phyloP scores from a whole-genome alignment of 2,797 vertebrate species.

The Otolemur crassicaudatus region DNA sequence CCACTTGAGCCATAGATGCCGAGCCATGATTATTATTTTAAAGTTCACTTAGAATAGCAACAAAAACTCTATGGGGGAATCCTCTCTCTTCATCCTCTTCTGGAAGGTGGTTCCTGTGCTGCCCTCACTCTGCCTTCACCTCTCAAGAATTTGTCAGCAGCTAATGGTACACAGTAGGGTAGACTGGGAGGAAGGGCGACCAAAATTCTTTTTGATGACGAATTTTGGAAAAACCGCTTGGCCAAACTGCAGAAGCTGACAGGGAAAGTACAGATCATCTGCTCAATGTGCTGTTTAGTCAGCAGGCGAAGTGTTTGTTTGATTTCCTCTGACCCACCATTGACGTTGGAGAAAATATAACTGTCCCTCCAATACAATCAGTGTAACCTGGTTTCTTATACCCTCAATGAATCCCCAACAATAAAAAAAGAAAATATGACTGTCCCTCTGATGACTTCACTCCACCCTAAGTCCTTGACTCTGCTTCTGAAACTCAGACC shows the following conservation, averaged over 20 bases:
- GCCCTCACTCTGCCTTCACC: background rate
- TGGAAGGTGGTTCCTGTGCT: conserved; percentile 60
- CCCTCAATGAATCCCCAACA: too few relatives aligned
- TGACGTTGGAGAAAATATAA: conserved; percentile 50
- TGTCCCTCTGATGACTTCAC: background rate
- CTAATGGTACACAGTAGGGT: background rate
- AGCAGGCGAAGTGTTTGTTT: conserved; percentile 69
- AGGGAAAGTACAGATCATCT: conserved; percentile 73
- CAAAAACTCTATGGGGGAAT: background rate
- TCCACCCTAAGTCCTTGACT: background rate
- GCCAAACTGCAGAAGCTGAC: conserved; percentile 65
- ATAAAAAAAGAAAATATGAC: background rate
- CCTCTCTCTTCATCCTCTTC: background rate
- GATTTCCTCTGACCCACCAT: conserved; percentile 67
- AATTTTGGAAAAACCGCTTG: conserved; percentile 77
- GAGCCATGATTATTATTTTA: too few relatives aligned
- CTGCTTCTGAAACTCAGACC: background rate
- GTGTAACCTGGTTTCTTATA: too few relatives aligned
- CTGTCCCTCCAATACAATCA: background rate
- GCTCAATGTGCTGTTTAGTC: conserved; percentile 69
- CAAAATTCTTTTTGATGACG: conserved; percentile 68
- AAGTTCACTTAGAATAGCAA: background rate
- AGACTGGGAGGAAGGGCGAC: conserved; percentile 63
- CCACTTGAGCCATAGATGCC: too few relatives aligned
- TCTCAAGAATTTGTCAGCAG: conserved; percentile 14